A percentile compares a stretch with the other conserved stretches of the same genome.
phyloP scores from a whole-genome alignment of 2,113 vertebrate genomes.

The Poicephalus meyeri region DNA sequence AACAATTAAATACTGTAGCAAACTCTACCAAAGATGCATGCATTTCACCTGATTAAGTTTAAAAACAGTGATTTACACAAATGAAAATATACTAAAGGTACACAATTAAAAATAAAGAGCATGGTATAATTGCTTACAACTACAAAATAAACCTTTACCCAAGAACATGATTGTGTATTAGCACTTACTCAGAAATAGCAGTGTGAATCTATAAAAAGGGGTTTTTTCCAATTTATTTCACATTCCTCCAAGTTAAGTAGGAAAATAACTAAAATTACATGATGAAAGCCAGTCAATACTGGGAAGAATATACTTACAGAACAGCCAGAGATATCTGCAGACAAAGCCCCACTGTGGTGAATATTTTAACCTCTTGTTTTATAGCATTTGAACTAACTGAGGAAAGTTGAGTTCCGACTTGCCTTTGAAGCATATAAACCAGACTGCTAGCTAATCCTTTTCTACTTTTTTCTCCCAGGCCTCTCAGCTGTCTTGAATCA shows the following conservation, averaged over 20 bases:
- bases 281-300: background rate
- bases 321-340: fast-evolving
- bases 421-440: fast-evolving
- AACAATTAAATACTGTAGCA: background rate
- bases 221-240: background rate
- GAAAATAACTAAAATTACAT: background rate
- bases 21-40: background rate
- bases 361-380: background rate
- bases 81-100: background rate
- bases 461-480: background rate
- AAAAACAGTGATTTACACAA: background rate
- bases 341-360: fast-evolving
- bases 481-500: background rate
- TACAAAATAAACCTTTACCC: background rate
- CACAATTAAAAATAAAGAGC: background rate
- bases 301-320: background rate
- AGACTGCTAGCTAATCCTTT: background rate
- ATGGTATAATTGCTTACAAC: background rate
- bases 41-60: background rate
- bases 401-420: fast-evolving
- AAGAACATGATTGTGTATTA: fast-evolving
- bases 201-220: fast-evolving
- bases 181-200: background rate
- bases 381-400: fast-evolving
- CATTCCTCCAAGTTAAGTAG: background rate